Evolutionary conservation across 2,113 vertebrate species (phyloP), one percentile per base, ranked within the genome.

Genomic region (Gyps fulvus): DNA sequence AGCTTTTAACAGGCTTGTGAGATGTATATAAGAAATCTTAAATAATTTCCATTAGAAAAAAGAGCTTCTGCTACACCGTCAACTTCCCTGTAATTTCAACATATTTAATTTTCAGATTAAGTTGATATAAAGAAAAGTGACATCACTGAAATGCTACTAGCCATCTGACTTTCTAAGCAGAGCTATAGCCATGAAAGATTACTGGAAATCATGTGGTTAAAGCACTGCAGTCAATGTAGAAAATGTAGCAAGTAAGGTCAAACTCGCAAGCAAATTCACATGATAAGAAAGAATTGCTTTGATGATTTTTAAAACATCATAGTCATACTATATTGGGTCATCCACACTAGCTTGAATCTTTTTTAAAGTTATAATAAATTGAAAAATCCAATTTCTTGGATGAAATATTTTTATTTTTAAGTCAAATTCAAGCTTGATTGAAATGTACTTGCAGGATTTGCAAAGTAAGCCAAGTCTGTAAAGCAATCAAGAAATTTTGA

Each of bases 331-430:
- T 80, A 94, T 63, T 94, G 69, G 95, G 95, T 95, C 89, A 92
- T 74, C 91, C 83, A 92, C 90, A 94, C 83, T 49, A 89, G 89
- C 94, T 14, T 87, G 86, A 87, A 85, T 95, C 93, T 95, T 96
- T 97, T 95, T 66, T 8, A 93, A 92, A 91, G 91, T 95, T 61
- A 84, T 85, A 96, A 94, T 89, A 96, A 95, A 96, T 95, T 79
- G 72, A 91, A 93, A 96, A 97, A 97, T 95, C 96, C 95, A 94
- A 95, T 97, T 96, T 97, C 94, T 97, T 97, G 97, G 95, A 96
- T 96, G 96, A 97, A 96, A 97, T 97, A 95, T 95, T 97, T 96
- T 96, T 96, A 96, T 97, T 97, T 97, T 96, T 52, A 63, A 96
- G 89, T 95, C 81, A 95, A 96, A 97, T 94, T 95, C 93, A 94